phyloP scores from a whole-genome alignment of 2,888 invertebrate species.

The Apomyelois bistriatella region DNA sequence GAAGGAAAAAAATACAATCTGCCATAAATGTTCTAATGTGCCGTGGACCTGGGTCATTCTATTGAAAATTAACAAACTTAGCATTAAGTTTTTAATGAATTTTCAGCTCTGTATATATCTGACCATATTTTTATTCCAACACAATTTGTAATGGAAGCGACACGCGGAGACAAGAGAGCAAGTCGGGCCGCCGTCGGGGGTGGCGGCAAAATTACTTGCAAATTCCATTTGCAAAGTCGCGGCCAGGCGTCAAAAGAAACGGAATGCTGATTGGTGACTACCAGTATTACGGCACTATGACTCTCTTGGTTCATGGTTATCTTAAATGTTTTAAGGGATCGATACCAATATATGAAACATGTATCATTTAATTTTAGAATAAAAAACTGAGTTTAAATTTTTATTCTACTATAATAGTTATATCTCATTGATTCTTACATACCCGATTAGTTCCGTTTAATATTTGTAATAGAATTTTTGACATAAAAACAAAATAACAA shows the following conservation, averaged over 20 bases:
- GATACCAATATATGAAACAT: too few species aligned
- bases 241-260: constrained; percentile 66
- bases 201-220: constrained; percentile 74
- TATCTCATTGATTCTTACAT: too few species aligned
- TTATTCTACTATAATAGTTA: too few species aligned
- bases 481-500: too few species aligned
- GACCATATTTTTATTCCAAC: constrained; percentile 76
- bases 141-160: constrained; percentile 79
- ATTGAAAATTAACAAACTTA: background rate
- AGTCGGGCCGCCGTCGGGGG: constrained; percentile 42
- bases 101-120: constrained; percentile 44
- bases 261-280: constrained; percentile 24
- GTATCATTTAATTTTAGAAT: too few species aligned
- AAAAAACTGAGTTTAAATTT: too few species aligned
- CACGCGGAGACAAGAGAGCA: constrained; percentile 77
- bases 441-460: too few species aligned
- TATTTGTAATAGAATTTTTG: too few species aligned
- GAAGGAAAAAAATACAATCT: too few species aligned
- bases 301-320: background rate
- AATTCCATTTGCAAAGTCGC: constrained; percentile 76
- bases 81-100: background rate
- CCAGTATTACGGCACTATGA: background rate
- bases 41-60: too few species aligned
- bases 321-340: background rate
- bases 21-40: too few species aligned